These are phyloP conservation scores for Bujurquina vittata DNA, from an alignment of 2,113 vertebrate genomes.

Conservation along the genomic window DNA sequence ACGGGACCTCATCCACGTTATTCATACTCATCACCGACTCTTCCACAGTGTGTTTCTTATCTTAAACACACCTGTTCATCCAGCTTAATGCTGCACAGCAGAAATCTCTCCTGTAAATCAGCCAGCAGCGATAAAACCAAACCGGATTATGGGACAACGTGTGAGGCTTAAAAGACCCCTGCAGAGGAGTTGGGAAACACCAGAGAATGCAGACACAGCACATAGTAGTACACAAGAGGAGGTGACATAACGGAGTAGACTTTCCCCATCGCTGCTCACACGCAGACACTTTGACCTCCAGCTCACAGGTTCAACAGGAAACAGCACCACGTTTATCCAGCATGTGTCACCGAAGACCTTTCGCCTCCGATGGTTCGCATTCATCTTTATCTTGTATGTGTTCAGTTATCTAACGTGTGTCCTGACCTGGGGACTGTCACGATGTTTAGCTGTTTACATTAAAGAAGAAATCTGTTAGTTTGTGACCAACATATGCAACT, in stretches of 20 bases:
- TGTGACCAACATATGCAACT: neutral
- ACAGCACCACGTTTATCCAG: neutral
- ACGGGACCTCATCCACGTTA: neutral
- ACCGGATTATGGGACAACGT: neutral
- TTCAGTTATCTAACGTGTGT: neutral
- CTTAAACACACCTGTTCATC: neutral
- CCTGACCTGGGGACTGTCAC: neutral
- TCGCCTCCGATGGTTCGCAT: too few species aligned
- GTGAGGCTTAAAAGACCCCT: neutral
- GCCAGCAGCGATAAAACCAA: neutral
- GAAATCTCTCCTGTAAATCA: neutral
- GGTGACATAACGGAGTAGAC: neutral
- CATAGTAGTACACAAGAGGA: neutral
- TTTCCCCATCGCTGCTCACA: fast-evolving
- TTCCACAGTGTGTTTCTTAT: neutral
- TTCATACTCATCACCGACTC: neutral
- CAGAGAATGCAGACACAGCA: neutral
- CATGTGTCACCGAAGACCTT: neutral
- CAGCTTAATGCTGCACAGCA: neutral
- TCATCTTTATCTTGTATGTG: neutral
- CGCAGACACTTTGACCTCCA: neutral
- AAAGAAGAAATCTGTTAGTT: too few species aligned
- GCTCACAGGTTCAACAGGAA: neutral
- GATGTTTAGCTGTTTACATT: too few species aligned
- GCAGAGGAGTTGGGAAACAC: neutral